Evolutionary conservation across 1,140 invertebrate species (phyloP), one percentile per base, ranked within the genome.

Genomic region (silkworm (Bombyx mori)): DNA sequence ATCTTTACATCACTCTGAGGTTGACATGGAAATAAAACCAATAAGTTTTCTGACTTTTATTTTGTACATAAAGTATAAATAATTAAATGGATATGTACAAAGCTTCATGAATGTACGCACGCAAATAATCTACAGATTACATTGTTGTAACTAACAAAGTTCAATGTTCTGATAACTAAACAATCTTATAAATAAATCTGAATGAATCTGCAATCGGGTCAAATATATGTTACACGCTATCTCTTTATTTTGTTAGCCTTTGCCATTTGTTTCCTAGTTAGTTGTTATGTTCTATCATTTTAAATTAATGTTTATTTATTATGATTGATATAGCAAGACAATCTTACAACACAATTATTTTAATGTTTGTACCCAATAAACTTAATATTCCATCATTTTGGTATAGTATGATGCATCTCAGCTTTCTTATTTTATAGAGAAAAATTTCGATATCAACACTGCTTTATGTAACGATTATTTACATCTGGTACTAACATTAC

Each of bases 141-240:
- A 35, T 35, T 35, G 26, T 46, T 62, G 50, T 65, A 50, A 52
- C 49, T 60, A 62, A 57, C 46, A 58, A 52, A 46, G 65, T 63
- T 66, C 59, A 61, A 56, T 66, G 58, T 42, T 58, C 58, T 58
- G 35, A 59, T 56, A 47, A 55, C 56, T n/a, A 49, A 26, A 59
- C 7, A 42, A 44, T 54, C 44, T 52, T 50, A 52, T 63, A 53
- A 50, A 18, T 54, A 10, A 44, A 52, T 53, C 51, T 26, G 35
- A 55, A 63, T 51, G 48, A n/a, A 52, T 52, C 49, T 46, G 44
- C 8, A 22, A 57, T 42, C 60, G 58, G 62, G 62, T 60, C 56
- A 63, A 49, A 43, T 54, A 44, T 43, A 22, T 50, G 51, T 54
- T 51, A 51, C 44, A 44, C 44, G 35, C 60, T 61, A 64, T 64